Evolutionary conservation across 2,113 vertebrate species (phyloP).

Genomic region (Micromys minutus): DNA sequence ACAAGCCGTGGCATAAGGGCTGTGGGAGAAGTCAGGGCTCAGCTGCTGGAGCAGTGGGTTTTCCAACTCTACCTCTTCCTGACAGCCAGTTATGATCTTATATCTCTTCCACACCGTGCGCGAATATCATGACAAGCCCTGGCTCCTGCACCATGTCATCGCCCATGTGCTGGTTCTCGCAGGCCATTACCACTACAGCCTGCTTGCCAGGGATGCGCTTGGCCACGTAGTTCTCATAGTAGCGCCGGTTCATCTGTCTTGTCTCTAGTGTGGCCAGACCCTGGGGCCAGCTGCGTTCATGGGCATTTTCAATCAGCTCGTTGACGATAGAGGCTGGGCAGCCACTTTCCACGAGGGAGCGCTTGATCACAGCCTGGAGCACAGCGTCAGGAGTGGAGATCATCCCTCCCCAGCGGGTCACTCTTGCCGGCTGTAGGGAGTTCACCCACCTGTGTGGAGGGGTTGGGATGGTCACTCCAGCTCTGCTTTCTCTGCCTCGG

Average conservation of each 20-base stretch:
- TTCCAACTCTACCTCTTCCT: constrained; percentile 58
- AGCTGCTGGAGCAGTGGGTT: constrained; percentile 27
- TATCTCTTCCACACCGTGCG: constrained; percentile 97
- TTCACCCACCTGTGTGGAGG: constrained; percentile 94
- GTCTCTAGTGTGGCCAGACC: constrained; percentile 98
- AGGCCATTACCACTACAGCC: constrained; percentile 98
- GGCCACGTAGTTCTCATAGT: constrained; percentile 99
- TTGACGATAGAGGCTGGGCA: constrained; percentile 97
- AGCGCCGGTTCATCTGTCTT: constrained; percentile 98
- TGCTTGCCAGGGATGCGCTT: constrained; percentile 98
- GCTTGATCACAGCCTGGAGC: constrained; percentile 97
- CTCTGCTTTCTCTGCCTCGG: neutral
- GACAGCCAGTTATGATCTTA: constrained; percentile 49
- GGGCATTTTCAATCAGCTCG: constrained; percentile 98
- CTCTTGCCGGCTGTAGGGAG: constrained; percentile 96
- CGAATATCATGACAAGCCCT: constrained; percentile 98
- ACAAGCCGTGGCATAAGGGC: neutral
- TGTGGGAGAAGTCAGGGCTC: constrained; percentile 35
- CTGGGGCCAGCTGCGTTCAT: constrained; percentile 98
- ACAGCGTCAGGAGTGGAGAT: constrained; percentile 98
- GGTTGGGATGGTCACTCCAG: constrained; percentile 31
- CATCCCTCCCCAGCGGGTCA: constrained; percentile 99
- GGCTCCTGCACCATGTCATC: constrained; percentile 99
- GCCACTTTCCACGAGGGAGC: constrained; percentile 97
- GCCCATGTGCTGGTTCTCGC: constrained; percentile 99